Evolutionary conservation across 2,888 invertebrate species (phyloP).

Genomic region (Entomobrya proxima): DNA sequence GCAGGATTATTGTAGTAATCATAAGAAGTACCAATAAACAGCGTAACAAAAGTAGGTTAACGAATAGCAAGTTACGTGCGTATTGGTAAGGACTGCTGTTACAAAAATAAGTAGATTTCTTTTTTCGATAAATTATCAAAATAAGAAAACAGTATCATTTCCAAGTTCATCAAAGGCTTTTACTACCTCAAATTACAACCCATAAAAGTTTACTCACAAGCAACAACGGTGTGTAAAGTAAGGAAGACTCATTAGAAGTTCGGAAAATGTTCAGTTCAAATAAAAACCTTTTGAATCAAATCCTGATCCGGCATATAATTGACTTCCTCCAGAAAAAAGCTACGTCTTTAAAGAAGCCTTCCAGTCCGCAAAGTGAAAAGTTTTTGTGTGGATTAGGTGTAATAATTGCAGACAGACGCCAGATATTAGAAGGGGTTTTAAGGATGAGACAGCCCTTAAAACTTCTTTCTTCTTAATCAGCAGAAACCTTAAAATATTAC

Average conservation of each 20-base stretch:
- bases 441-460: slow-evolving; percentile 11
- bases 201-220: not conserved
- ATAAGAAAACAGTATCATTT: not conserved
- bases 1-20: too few species aligned
- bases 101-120: too few species aligned
- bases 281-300: not conserved
- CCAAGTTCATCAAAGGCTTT: not conserved
- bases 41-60: too few species aligned
- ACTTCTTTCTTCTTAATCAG: slow-evolving; percentile 49
- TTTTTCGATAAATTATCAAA: not conserved
- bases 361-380: not conserved
- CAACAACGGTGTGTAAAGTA: not conserved
- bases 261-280: not conserved
- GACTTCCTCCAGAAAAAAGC: not conserved
- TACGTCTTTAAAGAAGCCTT: not conserved
- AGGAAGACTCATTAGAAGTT: not conserved
- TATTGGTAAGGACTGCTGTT: too few species aligned
- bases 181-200: slow-evolving; percentile 1
- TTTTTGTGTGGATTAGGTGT: slow-evolving; percentile 6
- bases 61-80: too few species aligned
- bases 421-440: slow-evolving; percentile 25
- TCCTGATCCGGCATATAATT: not conserved
- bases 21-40: too few species aligned
- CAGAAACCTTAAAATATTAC: slow-evolving; percentile 38
- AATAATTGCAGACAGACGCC: slow-evolving; percentile 59